phyloP scores from a whole-genome alignment of 2,113 vertebrate species.

The Siphamia tubifer region DNA sequence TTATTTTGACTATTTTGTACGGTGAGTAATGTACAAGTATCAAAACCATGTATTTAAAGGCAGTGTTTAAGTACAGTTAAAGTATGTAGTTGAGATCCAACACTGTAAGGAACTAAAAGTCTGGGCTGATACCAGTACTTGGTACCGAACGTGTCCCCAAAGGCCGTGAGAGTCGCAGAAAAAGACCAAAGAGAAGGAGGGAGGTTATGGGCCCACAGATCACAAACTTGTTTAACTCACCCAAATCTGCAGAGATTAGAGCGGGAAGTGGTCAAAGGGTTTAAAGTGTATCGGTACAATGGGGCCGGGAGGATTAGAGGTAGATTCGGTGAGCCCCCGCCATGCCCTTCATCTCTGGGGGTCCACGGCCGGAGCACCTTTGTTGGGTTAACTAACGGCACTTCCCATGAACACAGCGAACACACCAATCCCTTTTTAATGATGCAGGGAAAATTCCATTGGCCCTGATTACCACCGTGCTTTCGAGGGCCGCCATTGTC shows the following conservation, averaged over 20 bases:
- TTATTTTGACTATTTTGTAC: too few species aligned
- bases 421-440: conserved; percentile 77
- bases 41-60: too few species aligned
- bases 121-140: not conserved
- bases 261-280: conserved; percentile 68
- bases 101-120: too few species aligned
- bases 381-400: conserved; percentile 70
- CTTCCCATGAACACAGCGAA: conserved; percentile 64
- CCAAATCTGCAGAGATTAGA: conserved; percentile 64
- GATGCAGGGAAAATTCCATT: conserved; percentile 74
- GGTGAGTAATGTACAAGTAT: too few species aligned
- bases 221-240: conserved; percentile 66
- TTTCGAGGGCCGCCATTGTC: conserved; percentile 60
- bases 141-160: conserved; percentile 6
- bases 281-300: conserved; percentile 66
- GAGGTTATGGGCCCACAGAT: conserved; percentile 13
- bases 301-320: conserved; percentile 62
- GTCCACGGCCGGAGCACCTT: conserved; percentile 67
- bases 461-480: conserved; percentile 60
- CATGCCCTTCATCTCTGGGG: conserved; percentile 71
- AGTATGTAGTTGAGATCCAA: too few species aligned
- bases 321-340: conserved; percentile 56
- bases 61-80: too few species aligned
- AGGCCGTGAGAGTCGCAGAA: not conserved
- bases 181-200: not conserved